Conservation (phyloP, 2,113 vertebrate species). For the Neoarius graeffei region DNA sequence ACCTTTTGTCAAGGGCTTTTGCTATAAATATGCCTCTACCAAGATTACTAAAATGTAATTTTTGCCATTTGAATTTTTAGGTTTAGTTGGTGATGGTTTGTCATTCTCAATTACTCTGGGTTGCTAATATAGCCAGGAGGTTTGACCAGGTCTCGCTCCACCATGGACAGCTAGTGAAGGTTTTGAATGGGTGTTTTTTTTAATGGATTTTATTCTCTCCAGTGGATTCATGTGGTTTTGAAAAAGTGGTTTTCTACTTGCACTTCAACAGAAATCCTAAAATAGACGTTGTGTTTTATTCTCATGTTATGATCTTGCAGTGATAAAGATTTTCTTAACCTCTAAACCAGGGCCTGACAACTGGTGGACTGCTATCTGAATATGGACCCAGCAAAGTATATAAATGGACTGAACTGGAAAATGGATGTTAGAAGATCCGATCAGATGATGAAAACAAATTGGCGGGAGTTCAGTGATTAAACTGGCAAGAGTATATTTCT, state of each 20-base stretch:
- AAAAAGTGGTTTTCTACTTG: not conserved
- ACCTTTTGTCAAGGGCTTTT: constrained; percentile 33
- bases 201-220: not conserved
- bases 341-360: not conserved
- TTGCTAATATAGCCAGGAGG: constrained; percentile 67
- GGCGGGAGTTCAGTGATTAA: not conserved
- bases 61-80: not conserved
- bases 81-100: constrained; percentile 31
- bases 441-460: not conserved
- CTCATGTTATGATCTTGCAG: not conserved
- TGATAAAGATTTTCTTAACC: not conserved
- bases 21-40: constrained; percentile 31
- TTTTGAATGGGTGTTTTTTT: constrained; percentile 26
- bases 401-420: not conserved
- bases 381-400: not conserved
- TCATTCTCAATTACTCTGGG: constrained; percentile 39
- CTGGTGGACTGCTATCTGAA: not conserved
- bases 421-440: not conserved
- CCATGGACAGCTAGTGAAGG: not conserved
- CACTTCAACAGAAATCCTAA: not conserved
- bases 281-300: not conserved
- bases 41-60: not conserved
- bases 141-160: constrained; percentile 46
- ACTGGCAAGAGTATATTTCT: not conserved
- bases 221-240: constrained; percentile 16